Base-by-base conservation (phyloP, 1,140 invertebrate species). In the Scaptomyza hsui region DNA sequence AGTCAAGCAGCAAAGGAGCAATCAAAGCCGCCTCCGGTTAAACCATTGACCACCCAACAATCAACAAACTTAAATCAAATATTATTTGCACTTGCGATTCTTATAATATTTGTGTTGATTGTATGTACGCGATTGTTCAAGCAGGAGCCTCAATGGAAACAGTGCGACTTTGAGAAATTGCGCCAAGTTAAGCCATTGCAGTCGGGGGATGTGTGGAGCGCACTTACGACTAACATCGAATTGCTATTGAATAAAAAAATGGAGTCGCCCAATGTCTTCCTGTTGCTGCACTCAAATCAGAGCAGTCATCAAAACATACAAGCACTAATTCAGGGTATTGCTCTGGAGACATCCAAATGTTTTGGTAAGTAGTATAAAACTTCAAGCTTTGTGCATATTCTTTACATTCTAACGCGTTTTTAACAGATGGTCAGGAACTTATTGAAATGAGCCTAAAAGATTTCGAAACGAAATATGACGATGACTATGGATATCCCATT, bases 401-500 rank as follows among this genome's bases (percentile, higher is more conserved):
- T 3, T 5, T 7, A 1, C 9, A 10, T 0, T 32, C 10, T 9
- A 32, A 32, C 3, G 5, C 9, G 9, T 9, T 45, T 35, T 2
- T 2, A 48, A 26, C 19, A 88, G 89, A 56, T 72, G 47, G 59
- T 0, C 37, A 65, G 16, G 19, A 18, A 35, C 60, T 26, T 0
- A 64, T 91, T 15, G 55, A 80, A 18, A 82, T 91, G 78, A 51
- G n/a, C 10, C 53, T 59, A n/a, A 29, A 78, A 5, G 89, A 90
- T 35, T 91, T 91, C 21, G 55, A 67, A 3, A 37, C 72, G 1
- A 5, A 51, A 15, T 18, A 44, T 4, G 49, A 24, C 0, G 78
- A 88, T 6, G 88, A 91, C 41, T 78, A 83, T 26, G 89, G 88
- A 0, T 70, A 75, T 55, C 72, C 75, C 35, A 90, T 91, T 47